Percentiles rank a stretch among this genome's conserved stretches.
Evolutionary conservation across 2,797 vertebrate species (phyloP).

Genomic region (Moxostoma hubbsi): DNA sequence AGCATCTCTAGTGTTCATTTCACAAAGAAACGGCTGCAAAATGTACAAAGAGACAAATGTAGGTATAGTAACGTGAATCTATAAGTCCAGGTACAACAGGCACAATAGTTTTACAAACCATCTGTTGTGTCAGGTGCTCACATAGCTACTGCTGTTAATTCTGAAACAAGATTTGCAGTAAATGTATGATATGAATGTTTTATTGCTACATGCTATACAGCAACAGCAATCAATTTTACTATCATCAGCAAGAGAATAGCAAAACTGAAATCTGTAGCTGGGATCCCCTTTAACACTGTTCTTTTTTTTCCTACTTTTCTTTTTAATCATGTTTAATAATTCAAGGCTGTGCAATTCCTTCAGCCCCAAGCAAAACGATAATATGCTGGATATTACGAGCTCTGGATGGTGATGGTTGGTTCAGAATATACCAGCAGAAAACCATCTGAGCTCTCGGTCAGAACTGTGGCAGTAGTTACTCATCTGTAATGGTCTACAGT

Average conservation of each 20-base stretch:
- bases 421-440: conserved; percentile 3
- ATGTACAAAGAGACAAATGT: no score
- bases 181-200: conserved; percentile 30
- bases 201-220: conserved; percentile 1
- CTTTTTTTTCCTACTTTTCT: conserved; percentile 28
- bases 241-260: conserved; percentile 24
- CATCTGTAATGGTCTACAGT: neutral
- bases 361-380: conserved; percentile 36
- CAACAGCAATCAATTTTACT: conserved; percentile 28
- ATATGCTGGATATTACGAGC: conserved; percentile 37
- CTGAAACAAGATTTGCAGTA: conserved; percentile 17
- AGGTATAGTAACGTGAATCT: no score
- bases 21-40: no score
- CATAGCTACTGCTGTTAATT: conserved; percentile 23
- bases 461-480: conserved; percentile 19
- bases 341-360: conserved; percentile 39
- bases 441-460: neutral
- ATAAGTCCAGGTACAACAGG: no score
- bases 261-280: conserved; percentile 4
- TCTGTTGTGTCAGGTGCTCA: neutral
- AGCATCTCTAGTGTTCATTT: no score
- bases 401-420: conserved; percentile 15
- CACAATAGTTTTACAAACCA: neutral
- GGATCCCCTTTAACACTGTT: conserved; percentile 33
- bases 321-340: conserved; percentile 53